Evolutionary conservation across 2,113 vertebrate genomes (phyloP), one percentile per base, ranked within the genome.

Genomic region (Hepsetus odoe): DNA sequence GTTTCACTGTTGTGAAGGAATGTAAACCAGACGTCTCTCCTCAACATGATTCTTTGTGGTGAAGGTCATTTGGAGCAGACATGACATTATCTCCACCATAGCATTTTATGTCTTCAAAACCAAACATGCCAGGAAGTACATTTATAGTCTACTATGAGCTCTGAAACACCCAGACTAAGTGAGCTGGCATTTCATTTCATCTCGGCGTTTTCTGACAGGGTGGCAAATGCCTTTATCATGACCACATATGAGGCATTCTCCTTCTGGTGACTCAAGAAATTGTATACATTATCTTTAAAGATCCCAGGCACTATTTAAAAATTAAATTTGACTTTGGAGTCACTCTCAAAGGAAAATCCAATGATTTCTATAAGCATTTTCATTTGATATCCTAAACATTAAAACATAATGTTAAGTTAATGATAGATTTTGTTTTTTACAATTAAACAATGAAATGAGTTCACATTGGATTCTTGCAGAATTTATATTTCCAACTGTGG

Each of bases 1-100:
- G 35, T 38, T 5, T 69, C 73, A 51, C 76, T 83, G 74, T 82
- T 83, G 58, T 80, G 82, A 80, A 76, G 22, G 35, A 51, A 68
- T 68, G 49, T 79, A 72, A 78, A 73, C 75, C 56, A 73, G 59
- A 65, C 71, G 42, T 55, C 53, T 77, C 55, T 83, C 20, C 53
- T 62, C 26, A 44, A 69, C 40, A 42, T 46, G 20, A 73, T 44
- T 32, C n/a, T 51, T 64, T 68, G n/a, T 68, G 38, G 30, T 61
- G 30, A 22, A 77, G 70, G 44, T 46, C 42, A 58, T 56, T 51
- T 66, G 14, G 24, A 64, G 55, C 55, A 59, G 82, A 77, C 74
- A 71, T 35, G 22, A 32, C 64, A 62, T 70, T 77, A 62, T 72
- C 24, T 67, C 55, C 33, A 65, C 79, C 64, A 69, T 80, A 64